Percentiles rank a stretch among this genome's conserved stretches.
These are phyloP conservation scores for Cossypha heuglini DNA, from an alignment of 2,797 vertebrate genomes.

Conservation along the genomic window DNA sequence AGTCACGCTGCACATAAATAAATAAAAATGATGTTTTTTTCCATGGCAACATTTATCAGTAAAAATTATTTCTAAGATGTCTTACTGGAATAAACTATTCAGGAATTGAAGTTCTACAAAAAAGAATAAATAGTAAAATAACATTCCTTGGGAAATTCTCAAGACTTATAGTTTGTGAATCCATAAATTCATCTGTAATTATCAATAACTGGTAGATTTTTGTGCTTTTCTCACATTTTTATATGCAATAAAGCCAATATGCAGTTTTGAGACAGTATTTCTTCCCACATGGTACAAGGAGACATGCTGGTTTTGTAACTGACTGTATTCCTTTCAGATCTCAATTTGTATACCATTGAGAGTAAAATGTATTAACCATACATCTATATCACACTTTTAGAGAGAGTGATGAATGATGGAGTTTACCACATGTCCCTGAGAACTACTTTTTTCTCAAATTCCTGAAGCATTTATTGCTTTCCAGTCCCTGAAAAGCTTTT, in stretches of 20 bases:
- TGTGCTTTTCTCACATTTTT: background rate
- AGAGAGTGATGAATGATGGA: background rate
- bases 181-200: background rate
- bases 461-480: background rate
- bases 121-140: background rate
- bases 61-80: background rate
- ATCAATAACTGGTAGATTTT: background rate
- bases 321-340: slow-evolving; percentile 13
- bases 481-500: background rate
- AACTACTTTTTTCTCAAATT: slow-evolving; percentile 22
- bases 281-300: background rate
- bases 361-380: slow-evolving; percentile 42
- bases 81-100: background rate
- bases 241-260: slow-evolving; percentile 2
- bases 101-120: background rate
- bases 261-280: slow-evolving; percentile 6
- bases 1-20: background rate
- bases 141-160: background rate
- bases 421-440: slow-evolving; percentile 24
- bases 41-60: background rate
- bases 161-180: background rate
- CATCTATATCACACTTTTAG: slow-evolving; percentile 10
- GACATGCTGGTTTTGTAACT: slow-evolving; percentile 3
- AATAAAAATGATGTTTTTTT: background rate
- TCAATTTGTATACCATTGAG: slow-evolving; percentile 29